These are phyloP conservation scores for Eudemis profundana DNA, from an alignment of 2,888 invertebrate species.

Conservation along the genomic window DNA sequence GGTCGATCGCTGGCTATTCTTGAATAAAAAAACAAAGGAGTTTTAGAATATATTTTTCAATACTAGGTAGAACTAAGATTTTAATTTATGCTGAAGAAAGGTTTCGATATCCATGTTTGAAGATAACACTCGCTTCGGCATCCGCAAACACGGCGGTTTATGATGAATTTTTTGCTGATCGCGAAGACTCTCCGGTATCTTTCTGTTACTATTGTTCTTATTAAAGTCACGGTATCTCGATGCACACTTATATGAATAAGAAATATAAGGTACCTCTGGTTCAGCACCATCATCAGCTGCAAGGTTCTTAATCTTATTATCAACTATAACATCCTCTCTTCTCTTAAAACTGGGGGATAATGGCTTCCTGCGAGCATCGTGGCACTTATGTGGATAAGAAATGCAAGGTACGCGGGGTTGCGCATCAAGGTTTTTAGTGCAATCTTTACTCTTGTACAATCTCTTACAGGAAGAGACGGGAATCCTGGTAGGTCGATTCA, in stretches of 20 bases:
- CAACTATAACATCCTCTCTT: too few relatives aligned
- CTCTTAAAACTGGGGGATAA: too few relatives aligned
- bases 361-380: too few relatives aligned
- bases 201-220: constrained; percentile 42
- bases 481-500: background rate
- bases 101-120: constrained; percentile 12
- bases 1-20: too few relatives aligned
- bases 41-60: too few relatives aligned
- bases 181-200: background rate
- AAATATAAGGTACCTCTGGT: constrained; percentile 49
- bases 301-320: too few relatives aligned
- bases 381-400: constrained; percentile 59
- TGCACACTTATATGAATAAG: constrained; percentile 56
- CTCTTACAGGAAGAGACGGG: background rate
- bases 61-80: background rate
- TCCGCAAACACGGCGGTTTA: background rate
- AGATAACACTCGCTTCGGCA: constrained; percentile 14
- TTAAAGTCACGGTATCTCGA: constrained; percentile 68
- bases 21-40: too few relatives aligned
- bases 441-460: background rate
- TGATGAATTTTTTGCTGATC: background rate
- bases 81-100: background rate
- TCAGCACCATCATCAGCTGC: constrained; percentile 46
- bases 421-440: constrained; percentile 5
- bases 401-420: constrained; percentile 46